A percentile compares a stretch with the other conserved stretches of the same genome.
phyloP scores from a whole-genome alignment of 2,113 vertebrate species.

The Lethenteron reissneri region DNA sequence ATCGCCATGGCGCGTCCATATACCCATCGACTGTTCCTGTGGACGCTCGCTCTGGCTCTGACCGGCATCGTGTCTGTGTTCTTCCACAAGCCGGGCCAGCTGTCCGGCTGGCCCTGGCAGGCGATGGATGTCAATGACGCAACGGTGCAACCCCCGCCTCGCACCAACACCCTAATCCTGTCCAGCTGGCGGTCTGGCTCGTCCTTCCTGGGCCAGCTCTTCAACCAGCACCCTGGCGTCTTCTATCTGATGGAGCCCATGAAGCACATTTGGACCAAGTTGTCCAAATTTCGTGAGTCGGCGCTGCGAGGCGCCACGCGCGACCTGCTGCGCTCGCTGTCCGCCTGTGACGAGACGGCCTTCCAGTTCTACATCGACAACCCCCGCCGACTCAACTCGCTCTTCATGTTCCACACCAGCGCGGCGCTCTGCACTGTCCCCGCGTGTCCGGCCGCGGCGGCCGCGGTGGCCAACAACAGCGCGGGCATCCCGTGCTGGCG shows the following conservation, averaged over 20 bases:
- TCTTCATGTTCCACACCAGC: neutral
- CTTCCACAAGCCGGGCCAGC: too few species aligned
- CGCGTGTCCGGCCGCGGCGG: neutral
- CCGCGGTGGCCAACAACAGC: neutral
- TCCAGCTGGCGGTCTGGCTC: slow-evolving; percentile 21
- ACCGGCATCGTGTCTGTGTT: too few species aligned
- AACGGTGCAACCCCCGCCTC: neutral
- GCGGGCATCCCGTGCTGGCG: neutral
- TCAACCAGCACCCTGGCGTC: slow-evolving; percentile 20
- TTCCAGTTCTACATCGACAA: neutral
- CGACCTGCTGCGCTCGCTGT: slow-evolving; percentile 7
- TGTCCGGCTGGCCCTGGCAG: too few species aligned
- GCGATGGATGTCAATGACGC: too few species aligned
- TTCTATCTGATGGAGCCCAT: slow-evolving; percentile 24
- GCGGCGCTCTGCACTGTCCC: neutral
- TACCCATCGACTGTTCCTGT: too few species aligned
- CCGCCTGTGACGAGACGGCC: slow-evolving; percentile 6
- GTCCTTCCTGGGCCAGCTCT: slow-evolving; percentile 20
- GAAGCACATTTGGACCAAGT: slow-evolving; percentile 15
- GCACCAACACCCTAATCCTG: slow-evolving; percentile 15
- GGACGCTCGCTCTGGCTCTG: too few species aligned
- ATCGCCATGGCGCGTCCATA: too few species aligned
- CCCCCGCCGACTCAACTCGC: neutral
- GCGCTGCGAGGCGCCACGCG: neutral
- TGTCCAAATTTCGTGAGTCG: neutral